phyloP scores from a whole-genome alignment of 2,888 invertebrate genomes.

The Mimumesa dahlbomi region DNA sequence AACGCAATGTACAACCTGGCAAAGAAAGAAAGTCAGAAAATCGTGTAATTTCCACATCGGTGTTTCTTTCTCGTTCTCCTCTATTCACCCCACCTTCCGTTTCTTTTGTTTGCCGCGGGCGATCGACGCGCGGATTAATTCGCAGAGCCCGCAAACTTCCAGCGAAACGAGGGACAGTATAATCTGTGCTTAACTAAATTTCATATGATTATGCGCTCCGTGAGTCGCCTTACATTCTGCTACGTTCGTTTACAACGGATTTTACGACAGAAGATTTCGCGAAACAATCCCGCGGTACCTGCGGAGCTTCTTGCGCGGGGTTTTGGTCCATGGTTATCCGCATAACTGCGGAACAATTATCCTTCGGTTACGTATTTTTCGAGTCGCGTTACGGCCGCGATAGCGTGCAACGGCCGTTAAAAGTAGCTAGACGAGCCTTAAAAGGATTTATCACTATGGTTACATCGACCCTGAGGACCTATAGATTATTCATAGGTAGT shows the following conservation, averaged over 20 bases:
- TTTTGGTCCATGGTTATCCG: slow-evolving; percentile 53
- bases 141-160: neutral
- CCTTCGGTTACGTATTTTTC: slow-evolving; percentile 59
- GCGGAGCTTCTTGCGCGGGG: slow-evolving; percentile 50
- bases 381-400: slow-evolving; percentile 48
- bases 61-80: no score
- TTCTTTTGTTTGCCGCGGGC: neutral
- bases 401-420: slow-evolving; percentile 53
- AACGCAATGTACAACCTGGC: no score
- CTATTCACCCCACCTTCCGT: no score
- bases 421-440: slow-evolving; percentile 49
- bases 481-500: slow-evolving; percentile 33
- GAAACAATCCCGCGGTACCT: slow-evolving; percentile 45
- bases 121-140: slow-evolving; percentile 16
- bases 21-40: no score
- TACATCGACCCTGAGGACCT: slow-evolving; percentile 42
- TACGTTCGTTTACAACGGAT: slow-evolving; percentile 29
- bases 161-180: slow-evolving; percentile 16
- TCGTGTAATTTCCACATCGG: no score
- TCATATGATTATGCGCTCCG: slow-evolving; percentile 29
- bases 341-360: slow-evolving; percentile 62
- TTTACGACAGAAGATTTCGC: slow-evolving; percentile 60
- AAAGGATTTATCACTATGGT: slow-evolving; percentile 61
- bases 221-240: slow-evolving; percentile 14
- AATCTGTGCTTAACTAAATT: slow-evolving; percentile 29